A percentile compares a stretch with the other conserved stretches of the same genome.
These are phyloP conservation scores for Ctenopoma kingsleyae DNA, from an alignment of 2,797 vertebrate species.

Conservation along the genomic window DNA sequence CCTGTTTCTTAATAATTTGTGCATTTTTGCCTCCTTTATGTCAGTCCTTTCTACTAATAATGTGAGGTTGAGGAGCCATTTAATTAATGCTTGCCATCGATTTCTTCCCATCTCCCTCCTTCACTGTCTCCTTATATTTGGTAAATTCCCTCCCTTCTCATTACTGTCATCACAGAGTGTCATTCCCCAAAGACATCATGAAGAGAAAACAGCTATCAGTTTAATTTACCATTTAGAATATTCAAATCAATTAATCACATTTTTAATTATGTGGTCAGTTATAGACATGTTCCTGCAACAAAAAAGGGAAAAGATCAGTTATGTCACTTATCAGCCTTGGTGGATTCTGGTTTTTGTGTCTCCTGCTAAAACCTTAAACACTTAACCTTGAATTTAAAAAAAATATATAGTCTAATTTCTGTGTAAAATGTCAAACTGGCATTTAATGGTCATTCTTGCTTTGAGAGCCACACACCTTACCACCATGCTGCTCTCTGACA, in stretches of 20 bases:
- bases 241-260: not conserved
- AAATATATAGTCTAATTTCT: too few species aligned
- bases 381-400: too few species aligned
- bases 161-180: slow-evolving; percentile 30
- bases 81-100: slow-evolving; percentile 50
- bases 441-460: too few species aligned
- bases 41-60: slow-evolving; percentile 45
- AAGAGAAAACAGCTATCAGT: slow-evolving; percentile 13
- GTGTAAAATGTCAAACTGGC: too few species aligned
- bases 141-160: slow-evolving; percentile 20
- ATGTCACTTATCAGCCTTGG: too few species aligned
- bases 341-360: too few species aligned
- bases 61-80: slow-evolving; percentile 42
- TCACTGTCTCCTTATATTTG: slow-evolving; percentile 32
- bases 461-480: too few species aligned
- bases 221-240: slow-evolving; percentile 1
- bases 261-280: not conserved
- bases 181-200: slow-evolving; percentile 24
- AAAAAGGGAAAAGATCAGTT: too few species aligned
- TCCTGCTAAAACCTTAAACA: too few species aligned
- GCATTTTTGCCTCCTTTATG: slow-evolving; percentile 32
- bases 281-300: too few species aligned
- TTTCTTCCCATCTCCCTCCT: slow-evolving; percentile 40
- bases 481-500: too few species aligned
- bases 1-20: slow-evolving; percentile 39